A percentile compares a stretch with the other conserved stretches of the same genome.
Evolutionary conservation across 2,888 invertebrate genomes (phyloP).

Genomic region (Cactoblastis cactorum): DNA sequence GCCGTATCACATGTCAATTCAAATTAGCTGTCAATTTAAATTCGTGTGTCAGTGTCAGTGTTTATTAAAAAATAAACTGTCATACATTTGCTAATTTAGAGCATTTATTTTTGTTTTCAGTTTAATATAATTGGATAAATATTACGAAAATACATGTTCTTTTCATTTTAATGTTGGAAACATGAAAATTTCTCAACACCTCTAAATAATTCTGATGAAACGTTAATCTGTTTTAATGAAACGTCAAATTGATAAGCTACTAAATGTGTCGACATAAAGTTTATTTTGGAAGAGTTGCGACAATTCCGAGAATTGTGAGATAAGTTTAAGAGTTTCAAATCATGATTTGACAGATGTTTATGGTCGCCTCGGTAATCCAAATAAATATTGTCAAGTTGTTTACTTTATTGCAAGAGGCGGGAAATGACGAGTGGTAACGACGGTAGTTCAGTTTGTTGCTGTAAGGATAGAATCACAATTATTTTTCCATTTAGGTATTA

Average conservation of each 20-base stretch:
- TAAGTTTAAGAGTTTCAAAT: constrained; percentile 49
- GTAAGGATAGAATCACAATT: no score
- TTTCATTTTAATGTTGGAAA: constrained; percentile 18
- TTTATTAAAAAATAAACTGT: not conserved
- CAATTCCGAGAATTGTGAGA: constrained; percentile 22
- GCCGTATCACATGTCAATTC: constrained; percentile 45
- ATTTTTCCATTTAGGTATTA: no score
- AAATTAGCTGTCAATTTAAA: constrained; percentile 56
- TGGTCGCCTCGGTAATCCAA: constrained; percentile 48
- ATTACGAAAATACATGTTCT: constrained; percentile 19
- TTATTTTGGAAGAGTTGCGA: constrained; percentile 21
- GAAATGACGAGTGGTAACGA: constrained; percentile 35
- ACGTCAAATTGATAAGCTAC: constrained; percentile 18
- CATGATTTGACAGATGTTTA: constrained; percentile 57
- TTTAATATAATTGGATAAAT: not conserved
- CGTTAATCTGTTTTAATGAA: constrained; percentile 22
- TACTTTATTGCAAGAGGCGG: constrained; percentile 42
- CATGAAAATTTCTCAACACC: constrained; percentile 18
- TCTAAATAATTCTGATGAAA: constrained; percentile 21
- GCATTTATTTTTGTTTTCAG: not conserved
- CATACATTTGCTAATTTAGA: not conserved
- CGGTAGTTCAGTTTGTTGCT: constrained; percentile 30
- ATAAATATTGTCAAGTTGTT: constrained; percentile 58
- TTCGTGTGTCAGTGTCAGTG: constrained; percentile 43
- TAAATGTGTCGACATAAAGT: constrained; percentile 20